A percentile compares a stretch with the other conserved stretches of the same genome.
These are phyloP conservation scores for Mastomys natalensis DNA, from an alignment of 2,113 vertebrate species.

Conservation along the genomic window DNA sequence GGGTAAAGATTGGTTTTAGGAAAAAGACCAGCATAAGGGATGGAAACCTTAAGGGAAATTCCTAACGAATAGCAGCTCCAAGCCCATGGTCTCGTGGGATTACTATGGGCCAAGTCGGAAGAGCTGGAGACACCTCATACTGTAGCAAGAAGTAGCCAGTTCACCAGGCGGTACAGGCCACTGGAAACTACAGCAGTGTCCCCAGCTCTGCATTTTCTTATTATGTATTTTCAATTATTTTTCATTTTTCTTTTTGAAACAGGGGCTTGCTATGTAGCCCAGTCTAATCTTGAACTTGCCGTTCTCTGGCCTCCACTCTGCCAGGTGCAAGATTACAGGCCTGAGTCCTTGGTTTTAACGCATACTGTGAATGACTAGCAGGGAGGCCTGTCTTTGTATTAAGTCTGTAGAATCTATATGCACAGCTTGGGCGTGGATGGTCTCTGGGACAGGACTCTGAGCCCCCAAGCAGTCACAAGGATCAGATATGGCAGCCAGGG, in stretches of 20 bases:
- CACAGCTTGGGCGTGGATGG: background rate
- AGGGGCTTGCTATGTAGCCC: background rate
- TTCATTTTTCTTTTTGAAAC: background rate
- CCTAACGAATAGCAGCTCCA: background rate
- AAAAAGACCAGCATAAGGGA: background rate
- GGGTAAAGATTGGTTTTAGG: background rate
- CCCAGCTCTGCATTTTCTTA: background rate
- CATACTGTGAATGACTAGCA: no score
- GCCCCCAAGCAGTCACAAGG: background rate
- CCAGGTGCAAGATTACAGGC: background rate
- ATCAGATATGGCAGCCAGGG: background rate
- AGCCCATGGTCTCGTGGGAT: no score
- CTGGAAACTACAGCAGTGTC: background rate
- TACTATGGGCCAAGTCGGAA: background rate
- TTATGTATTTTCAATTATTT: background rate
- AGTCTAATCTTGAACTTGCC: background rate
- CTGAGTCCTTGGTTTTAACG: background rate
- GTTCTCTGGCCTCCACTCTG: background rate
- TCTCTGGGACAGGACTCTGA: background rate
- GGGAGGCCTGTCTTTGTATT: background rate
- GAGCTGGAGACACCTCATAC: no score
- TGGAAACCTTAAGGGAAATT: background rate
- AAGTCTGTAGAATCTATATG: background rate
- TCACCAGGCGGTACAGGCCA: no score
- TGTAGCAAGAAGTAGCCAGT: no score